phyloP scores from a whole-genome alignment of 2,888 invertebrate species.

The Schizaphis graminum region DNA sequence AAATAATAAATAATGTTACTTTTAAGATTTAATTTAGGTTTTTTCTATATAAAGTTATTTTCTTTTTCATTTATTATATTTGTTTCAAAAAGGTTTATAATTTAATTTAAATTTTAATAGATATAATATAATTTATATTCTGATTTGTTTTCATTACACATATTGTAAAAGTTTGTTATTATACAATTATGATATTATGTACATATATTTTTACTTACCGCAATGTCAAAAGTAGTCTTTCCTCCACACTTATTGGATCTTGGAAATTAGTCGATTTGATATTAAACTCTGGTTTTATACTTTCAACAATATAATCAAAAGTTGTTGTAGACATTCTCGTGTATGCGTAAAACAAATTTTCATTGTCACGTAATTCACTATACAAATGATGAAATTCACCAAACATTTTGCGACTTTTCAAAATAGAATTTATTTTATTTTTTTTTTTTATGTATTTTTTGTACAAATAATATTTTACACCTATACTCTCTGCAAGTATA shows the following conservation, averaged over 20 bases:
- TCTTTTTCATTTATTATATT: too few relatives aligned
- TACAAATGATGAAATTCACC: not conserved
- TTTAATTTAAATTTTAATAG: not conserved
- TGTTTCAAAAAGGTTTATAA: too few relatives aligned
- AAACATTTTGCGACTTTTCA: slow-evolving; percentile 2
- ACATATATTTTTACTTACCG: slow-evolving; percentile 6
- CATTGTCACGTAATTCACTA: slow-evolving; percentile 9
- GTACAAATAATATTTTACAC: slow-evolving; percentile 19
- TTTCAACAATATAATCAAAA: not conserved
- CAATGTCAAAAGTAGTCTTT: slow-evolving; percentile 12
- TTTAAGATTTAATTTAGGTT: not conserved
- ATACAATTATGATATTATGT: slow-evolving; percentile 1
- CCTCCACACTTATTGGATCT: not conserved
- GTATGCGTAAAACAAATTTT: not conserved
- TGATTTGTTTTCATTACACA: not conserved
- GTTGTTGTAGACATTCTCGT: too few relatives aligned
- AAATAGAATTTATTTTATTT: not conserved
- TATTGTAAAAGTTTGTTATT: slow-evolving; percentile 9
- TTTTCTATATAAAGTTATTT: not conserved
- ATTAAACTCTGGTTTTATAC: not conserved
- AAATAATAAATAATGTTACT: not conserved
- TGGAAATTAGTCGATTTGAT: not conserved
- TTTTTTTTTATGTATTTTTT: slow-evolving; percentile 7
- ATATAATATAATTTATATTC: not conserved
- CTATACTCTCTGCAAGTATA: slow-evolving; percentile 32